Evolutionary conservation across 2,888 invertebrate genomes (phyloP).

Genomic region (Congeria kusceri): DNA sequence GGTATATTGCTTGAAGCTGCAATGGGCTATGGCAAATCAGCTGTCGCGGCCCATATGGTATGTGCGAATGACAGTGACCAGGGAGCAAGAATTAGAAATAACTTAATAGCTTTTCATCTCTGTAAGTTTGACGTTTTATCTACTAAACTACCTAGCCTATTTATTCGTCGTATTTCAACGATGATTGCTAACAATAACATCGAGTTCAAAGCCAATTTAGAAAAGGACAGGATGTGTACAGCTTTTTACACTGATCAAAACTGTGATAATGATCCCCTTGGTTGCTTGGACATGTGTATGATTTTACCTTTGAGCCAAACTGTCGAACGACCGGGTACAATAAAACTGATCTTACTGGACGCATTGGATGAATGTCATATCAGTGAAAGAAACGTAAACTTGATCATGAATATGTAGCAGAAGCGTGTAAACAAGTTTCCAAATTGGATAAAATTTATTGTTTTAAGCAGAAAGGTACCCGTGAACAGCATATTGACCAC

Average conservation of each 20-base stretch:
- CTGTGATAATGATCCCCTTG: constrained; percentile 5
- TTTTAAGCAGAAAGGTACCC: too few relatives aligned
- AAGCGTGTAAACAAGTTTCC: too few relatives aligned
- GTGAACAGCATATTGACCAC: too few relatives aligned
- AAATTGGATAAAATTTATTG: too few relatives aligned
- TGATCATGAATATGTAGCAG: too few relatives aligned
- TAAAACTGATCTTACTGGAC: neutral
- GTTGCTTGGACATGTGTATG: constrained; percentile 8
- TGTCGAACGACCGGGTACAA: neutral
- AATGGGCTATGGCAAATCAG: constrained; percentile 24
- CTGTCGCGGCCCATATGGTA: constrained; percentile 5
- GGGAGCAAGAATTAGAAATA: neutral
- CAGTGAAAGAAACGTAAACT: too few relatives aligned
- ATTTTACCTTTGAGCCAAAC: neutral
- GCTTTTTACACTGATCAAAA: neutral
- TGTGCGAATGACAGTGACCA: neutral
- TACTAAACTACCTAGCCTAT: neutral
- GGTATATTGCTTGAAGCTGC: constrained; percentile 13
- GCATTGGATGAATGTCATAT: constrained; percentile 11
- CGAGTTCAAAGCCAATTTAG: neutral
- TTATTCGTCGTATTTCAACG: neutral
- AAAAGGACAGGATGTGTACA: neutral
- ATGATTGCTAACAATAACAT: neutral
- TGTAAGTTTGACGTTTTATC: constrained; percentile 12
- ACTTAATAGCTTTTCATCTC: constrained; percentile 4